Evolutionary conservation across 2,113 vertebrate genomes (phyloP).

Genomic region (Gymnorhina tibicen): DNA sequence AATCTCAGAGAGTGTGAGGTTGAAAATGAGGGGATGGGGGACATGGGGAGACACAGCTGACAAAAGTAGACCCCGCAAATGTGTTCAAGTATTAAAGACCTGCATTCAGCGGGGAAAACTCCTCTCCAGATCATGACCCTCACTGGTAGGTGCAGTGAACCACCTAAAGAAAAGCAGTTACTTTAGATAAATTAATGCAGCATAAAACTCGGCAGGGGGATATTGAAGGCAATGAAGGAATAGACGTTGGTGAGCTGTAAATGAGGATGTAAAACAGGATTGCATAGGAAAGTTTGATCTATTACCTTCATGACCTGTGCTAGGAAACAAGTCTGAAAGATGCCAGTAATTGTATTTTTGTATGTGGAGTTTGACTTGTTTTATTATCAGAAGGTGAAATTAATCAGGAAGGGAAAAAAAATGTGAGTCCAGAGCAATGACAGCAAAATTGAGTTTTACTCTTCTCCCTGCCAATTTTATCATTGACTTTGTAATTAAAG

Average conservation of each 20-base stretch:
- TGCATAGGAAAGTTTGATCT: background rate
- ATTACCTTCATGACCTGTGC: background rate
- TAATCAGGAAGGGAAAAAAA: background rate
- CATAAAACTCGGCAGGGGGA: background rate
- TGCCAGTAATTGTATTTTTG: background rate
- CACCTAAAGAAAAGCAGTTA: background rate
- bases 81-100: background rate
- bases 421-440: background rate
- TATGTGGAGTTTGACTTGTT: background rate
- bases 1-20: background rate
- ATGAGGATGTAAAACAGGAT: background rate
- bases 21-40: background rate
- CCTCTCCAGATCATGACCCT: background rate
- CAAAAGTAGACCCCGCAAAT: background rate
- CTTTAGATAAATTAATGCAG: background rate
- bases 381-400: background rate
- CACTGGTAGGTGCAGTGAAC: background rate
- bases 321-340: background rate
- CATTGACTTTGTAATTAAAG: background rate
- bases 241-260: background rate
- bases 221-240: background rate
- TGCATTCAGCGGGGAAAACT: background rate
- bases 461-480: background rate
- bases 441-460: background rate
- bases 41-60: background rate